Base-by-base conservation (phyloP, 2,888 invertebrate species). In the Hydropsyche betteni region DNA sequence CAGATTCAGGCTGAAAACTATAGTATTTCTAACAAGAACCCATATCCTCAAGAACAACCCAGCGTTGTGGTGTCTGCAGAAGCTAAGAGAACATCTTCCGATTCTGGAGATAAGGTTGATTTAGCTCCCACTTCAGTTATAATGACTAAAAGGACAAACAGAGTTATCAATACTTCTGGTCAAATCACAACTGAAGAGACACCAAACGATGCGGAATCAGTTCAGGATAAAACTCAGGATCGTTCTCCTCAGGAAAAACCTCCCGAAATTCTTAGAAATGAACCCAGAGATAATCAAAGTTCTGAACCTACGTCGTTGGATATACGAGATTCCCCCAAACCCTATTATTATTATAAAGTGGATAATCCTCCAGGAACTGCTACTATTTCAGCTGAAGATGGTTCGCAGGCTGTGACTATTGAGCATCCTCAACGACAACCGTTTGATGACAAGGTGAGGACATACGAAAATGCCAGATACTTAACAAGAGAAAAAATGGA, bases 151-250 rank as follows among this genome's bases (percentile, higher is more conserved):
- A 86, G 89, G 74, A 86, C 87, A 77, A 85, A 89, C 69, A 86
- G 90, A 69, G 90, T 90, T 44, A 90, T 90, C 81, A 90, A 90
- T 33, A 86, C 90, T 8, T 86, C 90, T 61, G 90, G 90, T 2
- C 90, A 90, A 81, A 90, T 90, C 77, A 89, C 87, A 50, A 84
- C 81, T 36, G 77, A 76, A 50, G 80, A 79, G 12, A 64, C 77
- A 7, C 75, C 74, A 6, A 79, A 77, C 16, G 81, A 84, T 24
- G 78, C 79, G 4, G 68, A 76, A 7, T 68, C 74, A 1, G 76
- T 79, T 36, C 76, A 76, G 33, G 77, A 79, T 68, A 75, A 76
- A 52, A 75, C 2, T 5, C 44, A 6, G 10, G 10, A 44, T 44
- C 44, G 44, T 74, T 8, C 52, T 61, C 36, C 55, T 50, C 14